A percentile compares a stretch with the other conserved stretches of the same genome.
These are phyloP conservation scores for Anhinga rufa DNA, from an alignment of 2,113 vertebrate genomes.

Conservation along the genomic window DNA sequence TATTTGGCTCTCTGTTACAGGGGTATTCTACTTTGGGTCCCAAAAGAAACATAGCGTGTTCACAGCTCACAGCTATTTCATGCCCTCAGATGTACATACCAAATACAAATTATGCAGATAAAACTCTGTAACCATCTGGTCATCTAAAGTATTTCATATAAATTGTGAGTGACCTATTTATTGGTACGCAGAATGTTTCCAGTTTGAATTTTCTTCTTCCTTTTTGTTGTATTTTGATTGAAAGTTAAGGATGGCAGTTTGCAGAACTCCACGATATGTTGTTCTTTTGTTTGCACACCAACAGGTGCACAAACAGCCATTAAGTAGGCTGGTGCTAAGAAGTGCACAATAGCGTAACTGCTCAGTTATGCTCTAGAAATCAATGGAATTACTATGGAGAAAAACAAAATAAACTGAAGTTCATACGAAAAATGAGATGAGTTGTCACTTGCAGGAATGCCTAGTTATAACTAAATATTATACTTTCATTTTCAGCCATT, in stretches of 20 bases:
- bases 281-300: constrained; percentile 37
- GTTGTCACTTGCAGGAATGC: neutral
- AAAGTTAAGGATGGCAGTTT: neutral
- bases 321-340: constrained; percentile 37
- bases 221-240: neutral
- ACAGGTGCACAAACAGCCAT: constrained; percentile 23
- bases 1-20: neutral
- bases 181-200: neutral
- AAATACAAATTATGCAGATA: constrained; percentile 28
- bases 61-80: constrained; percentile 27
- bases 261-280: neutral
- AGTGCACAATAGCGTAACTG: neutral
- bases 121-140: constrained; percentile 30
- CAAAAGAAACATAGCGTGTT: neutral
- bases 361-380: constrained; percentile 39
- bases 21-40: neutral
- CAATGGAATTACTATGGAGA: constrained; percentile 14
- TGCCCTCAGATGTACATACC: neutral
- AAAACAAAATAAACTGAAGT: constrained; percentile 1
- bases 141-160: neutral
- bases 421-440: neutral
- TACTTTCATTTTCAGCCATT: neutral
- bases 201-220: neutral
- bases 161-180: neutral
- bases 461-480: neutral